phyloP scores from a whole-genome alignment of 2,888 invertebrate species.

The Nezara viridula region DNA sequence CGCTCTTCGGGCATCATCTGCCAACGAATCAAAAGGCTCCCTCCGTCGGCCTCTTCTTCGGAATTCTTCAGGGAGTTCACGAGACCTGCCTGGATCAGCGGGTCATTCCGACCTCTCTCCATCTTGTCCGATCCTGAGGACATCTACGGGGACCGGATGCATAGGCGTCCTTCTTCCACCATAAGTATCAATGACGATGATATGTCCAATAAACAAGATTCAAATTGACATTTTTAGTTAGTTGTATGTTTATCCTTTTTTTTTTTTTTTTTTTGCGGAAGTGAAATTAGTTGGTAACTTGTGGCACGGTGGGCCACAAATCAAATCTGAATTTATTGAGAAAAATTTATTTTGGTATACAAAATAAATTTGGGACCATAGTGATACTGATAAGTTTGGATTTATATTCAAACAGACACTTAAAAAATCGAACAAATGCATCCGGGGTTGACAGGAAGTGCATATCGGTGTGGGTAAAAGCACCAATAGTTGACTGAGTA shows the following conservation, averaged over 20 bases:
- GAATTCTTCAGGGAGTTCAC: background rate
- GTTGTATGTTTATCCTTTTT: background rate
- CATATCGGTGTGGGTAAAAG: too few species aligned
- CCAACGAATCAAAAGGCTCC: background rate
- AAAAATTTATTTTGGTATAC: too few species aligned
- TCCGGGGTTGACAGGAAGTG: too few species aligned
- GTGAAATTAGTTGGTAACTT: too few species aligned
- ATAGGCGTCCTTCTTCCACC: background rate
- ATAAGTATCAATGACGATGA: background rate
- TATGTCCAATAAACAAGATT: background rate
- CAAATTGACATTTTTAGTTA: background rate
- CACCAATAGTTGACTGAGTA: too few species aligned
- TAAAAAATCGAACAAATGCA: too few species aligned
- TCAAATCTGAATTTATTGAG: too few species aligned
- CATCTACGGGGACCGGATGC: background rate
- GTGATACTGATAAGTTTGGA: too few species aligned
- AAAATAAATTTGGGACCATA: too few species aligned
- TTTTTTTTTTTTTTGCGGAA: too few species aligned
- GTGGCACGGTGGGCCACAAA: too few species aligned
- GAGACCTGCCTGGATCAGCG: background rate
- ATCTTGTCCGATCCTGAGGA: slow-evolving; percentile 31
- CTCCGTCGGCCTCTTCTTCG: background rate
- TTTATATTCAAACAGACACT: too few species aligned
- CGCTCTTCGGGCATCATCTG: slow-evolving; percentile 13
- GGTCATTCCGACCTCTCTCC: background rate